Evolutionary conservation across 2,888 invertebrate genomes (phyloP), one percentile per base, ranked within the genome.

Genomic region (Brassicogethes aeneus): DNA sequence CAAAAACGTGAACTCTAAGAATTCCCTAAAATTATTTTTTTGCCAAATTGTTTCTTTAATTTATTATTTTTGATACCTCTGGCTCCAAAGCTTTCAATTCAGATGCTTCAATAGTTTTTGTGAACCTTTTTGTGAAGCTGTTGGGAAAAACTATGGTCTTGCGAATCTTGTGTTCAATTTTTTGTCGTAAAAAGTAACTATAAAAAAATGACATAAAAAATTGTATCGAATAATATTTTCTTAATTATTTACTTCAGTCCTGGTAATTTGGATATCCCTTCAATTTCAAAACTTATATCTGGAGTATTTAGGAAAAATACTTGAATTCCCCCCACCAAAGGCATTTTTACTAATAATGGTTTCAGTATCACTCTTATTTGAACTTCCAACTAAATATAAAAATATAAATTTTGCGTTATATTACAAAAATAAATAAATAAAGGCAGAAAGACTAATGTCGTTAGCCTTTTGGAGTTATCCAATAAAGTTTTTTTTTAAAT

Each of bases 231-330:
- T 43, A 55, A n/a, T n/a, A n/a, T n/a, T n/a, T n/a, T n/a, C n/a
- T n/a, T n/a, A n/a, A n/a, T n/a, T n/a, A 17, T 12, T 44, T 69
- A 87, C 88, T 84, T 87, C 36, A 96, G 75, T 8, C 95, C 94
- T 2, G 96, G 96, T 74, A 96, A 83, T 68, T 95, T 94, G 12
- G 90, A 93, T 15, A 89, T 79, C 36, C 95, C 93, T 39, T 96
- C 94, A 55, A 97, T 71, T 70, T 95, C 93, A 69, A 96, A 97
- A 69, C 95, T 93, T 50, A 97, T 83, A 50, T 82, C 82, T 1
- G 97, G 96, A 64, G 87, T 88, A 68, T 95, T 95, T 32, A 97
- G 76, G 72, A 97, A 97, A 71, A 93, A 95, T 41, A 92, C 77
- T 64, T 92, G 92, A 13, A 97, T 72, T 5, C 94, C 95, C 16